Evolutionary conservation across 2,113 vertebrate genomes (phyloP).

Genomic region (Phalacrocorax pelagicus): DNA sequence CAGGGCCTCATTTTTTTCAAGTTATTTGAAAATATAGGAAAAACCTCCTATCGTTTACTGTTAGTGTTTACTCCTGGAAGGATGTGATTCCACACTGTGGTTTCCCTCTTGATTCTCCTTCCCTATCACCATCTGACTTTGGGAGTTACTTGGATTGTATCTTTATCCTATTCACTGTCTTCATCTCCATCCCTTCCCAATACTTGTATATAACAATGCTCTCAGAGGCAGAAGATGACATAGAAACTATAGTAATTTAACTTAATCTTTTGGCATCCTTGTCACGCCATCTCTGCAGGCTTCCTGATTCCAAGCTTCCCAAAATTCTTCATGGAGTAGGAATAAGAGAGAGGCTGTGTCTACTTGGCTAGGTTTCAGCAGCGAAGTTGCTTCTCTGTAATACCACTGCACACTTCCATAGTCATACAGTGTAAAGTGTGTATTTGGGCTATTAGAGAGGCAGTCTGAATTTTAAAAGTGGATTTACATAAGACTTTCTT

Average conservation of each 20-base stretch:
- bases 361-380: not conserved
- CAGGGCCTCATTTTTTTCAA: not conserved
- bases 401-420: accelerated
- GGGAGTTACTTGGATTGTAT: not conserved
- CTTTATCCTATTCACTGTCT: not conserved
- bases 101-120: not conserved
- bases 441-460: not conserved
- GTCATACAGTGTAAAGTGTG: not conserved
- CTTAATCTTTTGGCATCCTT: not conserved
- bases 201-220: too few relatives aligned
- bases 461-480: not conserved
- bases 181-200: not conserved
- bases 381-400: not conserved
- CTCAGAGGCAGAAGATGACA: not conserved
- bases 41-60: not conserved
- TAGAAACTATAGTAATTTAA: not conserved
- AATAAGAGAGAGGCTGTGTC: not conserved
- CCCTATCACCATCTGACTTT: not conserved
- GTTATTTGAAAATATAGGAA: not conserved
- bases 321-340: not conserved
- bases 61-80: not conserved
- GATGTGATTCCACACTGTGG: not conserved
- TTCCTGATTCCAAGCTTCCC: not conserved
- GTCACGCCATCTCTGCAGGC: not conserved
- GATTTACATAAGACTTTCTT: not conserved